These are phyloP conservation scores for Platycercus adscitus DNA, from an alignment of 2,113 vertebrate genomes.

Conservation along the genomic window DNA sequence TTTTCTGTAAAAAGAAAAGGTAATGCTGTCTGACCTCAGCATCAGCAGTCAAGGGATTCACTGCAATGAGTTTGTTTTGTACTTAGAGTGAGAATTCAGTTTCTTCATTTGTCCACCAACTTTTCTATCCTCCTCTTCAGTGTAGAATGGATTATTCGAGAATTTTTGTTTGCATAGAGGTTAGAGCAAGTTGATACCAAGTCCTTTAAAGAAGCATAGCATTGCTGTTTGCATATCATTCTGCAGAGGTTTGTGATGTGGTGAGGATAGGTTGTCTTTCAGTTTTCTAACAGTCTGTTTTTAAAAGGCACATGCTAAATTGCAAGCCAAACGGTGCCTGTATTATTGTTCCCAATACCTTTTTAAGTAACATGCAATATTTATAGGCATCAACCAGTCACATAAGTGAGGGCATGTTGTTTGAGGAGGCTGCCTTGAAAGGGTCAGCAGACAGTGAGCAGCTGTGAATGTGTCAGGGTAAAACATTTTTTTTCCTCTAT, in stretches of 20 bases:
- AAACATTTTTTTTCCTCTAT: not conserved
- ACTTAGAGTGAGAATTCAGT: not conserved
- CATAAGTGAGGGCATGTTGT: not conserved
- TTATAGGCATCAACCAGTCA: not conserved
- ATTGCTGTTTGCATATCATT: not conserved
- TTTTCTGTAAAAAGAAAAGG: not conserved
- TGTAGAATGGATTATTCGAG: not conserved
- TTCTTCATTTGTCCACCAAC: not conserved
- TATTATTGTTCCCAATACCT: not conserved
- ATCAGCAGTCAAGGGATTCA: not conserved
- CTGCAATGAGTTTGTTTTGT: not conserved
- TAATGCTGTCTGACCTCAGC: rapidly evolving
- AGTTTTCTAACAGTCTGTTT: not conserved
- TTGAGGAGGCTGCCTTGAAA: not conserved
- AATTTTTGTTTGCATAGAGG: not conserved
- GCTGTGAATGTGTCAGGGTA: not conserved
- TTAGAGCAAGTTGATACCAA: not conserved
- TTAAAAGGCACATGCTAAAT: not conserved
- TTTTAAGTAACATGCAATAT: not conserved
- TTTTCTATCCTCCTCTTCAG: not conserved
- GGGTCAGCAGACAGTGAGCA: not conserved
- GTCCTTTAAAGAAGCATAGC: not conserved
- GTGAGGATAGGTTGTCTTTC: not conserved
- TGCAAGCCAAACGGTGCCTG: not conserved
- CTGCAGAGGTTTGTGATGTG: not conserved